Evolutionary conservation across 2,113 vertebrate genomes (phyloP), one percentile per base, ranked within the genome.

Genomic region (Ptilorrhoa leucosticta): DNA sequence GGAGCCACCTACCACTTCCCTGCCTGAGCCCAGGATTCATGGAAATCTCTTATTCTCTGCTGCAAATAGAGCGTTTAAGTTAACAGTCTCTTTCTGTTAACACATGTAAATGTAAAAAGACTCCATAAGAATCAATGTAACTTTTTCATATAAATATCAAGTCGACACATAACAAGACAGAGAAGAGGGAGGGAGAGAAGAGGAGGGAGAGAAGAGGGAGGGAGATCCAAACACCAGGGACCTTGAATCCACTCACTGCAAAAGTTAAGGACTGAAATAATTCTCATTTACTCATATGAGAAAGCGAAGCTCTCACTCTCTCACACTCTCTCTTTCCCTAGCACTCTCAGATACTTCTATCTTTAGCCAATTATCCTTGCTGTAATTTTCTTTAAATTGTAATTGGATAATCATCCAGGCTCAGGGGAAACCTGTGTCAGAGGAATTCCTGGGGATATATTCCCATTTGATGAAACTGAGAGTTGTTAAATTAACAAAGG

Each of bases 311-410:
- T 65, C 31, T 47, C 31, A 1, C 47, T 39, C 54, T 60, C 78
- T 89, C 63, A 37, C 39, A 19, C 61, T 66, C 42, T 83, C 80
- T 81, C 54, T 84, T 77, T 93, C 20, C 61, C 15, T 42, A 84
- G 51, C 12, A 0, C 56, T 87, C 81, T 84, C 39, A 42, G 56
- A 94, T 77, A 39, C 33, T 71, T 89, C 87, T 91, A 79, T 82
- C 92, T 94, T 97, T 71, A 96, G 89, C 51, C 69, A 93, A 72
- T 79, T 94, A 94, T 57, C 70, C 78, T 75, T 35, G 35, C 60
- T 79, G 84, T 71, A 85, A 87, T 94, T 96, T 95, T 90, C 81
- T 96, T 95, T 20, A 82, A 75, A 89, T 33, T 95, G 80, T 86
- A 95, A 89, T 50, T 89, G 87, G 70, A 85, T 94, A 96, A 94